Evolutionary conservation across 2,113 vertebrate species (phyloP).

Genomic region (Larimichthys polyactis): DNA sequence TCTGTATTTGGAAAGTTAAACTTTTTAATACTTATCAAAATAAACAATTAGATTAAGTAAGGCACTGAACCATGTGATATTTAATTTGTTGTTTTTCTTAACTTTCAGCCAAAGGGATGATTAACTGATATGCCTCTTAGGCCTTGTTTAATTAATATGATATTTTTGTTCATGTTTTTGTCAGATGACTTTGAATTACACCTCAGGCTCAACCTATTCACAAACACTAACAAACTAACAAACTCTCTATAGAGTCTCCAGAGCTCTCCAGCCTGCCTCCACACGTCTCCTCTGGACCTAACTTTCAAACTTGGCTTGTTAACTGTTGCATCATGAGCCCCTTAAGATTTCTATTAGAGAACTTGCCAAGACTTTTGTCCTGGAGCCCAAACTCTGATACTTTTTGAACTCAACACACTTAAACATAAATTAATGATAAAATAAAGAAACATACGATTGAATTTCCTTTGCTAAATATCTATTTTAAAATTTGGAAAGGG

Average conservation of each 20-base stretch:
- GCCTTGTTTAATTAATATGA: slow-evolving; percentile 69
- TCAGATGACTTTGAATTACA: slow-evolving; percentile 33
- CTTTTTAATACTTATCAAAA: slow-evolving; percentile 70
- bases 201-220: slow-evolving; percentile 20
- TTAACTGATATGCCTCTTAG: slow-evolving; percentile 52
- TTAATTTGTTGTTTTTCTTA: slow-evolving; percentile 77
- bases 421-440: neutral
- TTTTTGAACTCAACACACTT: slow-evolving; percentile 19
- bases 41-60: slow-evolving; percentile 58
- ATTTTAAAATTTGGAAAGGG: too few relatives aligned
- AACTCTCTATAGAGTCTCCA: slow-evolving; percentile 48
- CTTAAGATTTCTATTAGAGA: neutral
- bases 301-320: slow-evolving; percentile 28
- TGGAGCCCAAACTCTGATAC: neutral
- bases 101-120: slow-evolving; percentile 58
- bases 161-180: slow-evolving; percentile 68
- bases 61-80: slow-evolving; percentile 43
- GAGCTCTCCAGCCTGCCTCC: slow-evolving; percentile 3
- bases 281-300: neutral
- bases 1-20: slow-evolving; percentile 33
- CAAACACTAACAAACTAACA: slow-evolving; percentile 37
- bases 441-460: neutral
- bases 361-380: neutral
- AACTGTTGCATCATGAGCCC: slow-evolving; percentile 58
- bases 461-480: neutral